Conservation (phyloP, 2,113 vertebrate genomes). For the Poeciliopsis prolifica region DNA sequence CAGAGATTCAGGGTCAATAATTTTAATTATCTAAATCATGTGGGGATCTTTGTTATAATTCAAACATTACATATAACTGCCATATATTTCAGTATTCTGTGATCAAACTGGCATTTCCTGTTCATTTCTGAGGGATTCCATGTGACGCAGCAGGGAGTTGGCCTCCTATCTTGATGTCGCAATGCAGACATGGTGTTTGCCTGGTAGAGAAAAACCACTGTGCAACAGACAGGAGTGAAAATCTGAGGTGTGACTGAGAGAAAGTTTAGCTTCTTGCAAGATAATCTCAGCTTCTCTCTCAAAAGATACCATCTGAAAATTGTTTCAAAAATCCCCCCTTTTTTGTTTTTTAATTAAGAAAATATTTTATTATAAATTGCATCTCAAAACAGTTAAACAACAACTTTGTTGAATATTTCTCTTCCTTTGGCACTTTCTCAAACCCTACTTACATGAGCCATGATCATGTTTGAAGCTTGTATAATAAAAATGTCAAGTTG, state of each 20-base stretch:
- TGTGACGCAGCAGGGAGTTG: constrained; percentile 42
- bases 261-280: neutral
- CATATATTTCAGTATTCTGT: neutral
- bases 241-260: neutral
- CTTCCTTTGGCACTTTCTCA: neutral
- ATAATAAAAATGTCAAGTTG: too few species aligned
- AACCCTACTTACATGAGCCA: neutral
- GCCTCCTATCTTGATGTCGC: constrained; percentile 56
- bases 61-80: neutral
- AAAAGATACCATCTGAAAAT: neutral
- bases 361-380: too few species aligned
- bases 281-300: neutral
- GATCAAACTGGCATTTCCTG: neutral
- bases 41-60: neutral
- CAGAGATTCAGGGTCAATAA: neutral
- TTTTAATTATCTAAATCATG: too few species aligned
- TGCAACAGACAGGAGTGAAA: constrained; percentile 42
- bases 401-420: too few species aligned
- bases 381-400: too few species aligned
- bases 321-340: neutral
- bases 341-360: too few species aligned
- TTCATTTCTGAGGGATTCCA: neutral
- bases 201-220: neutral
- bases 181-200: constrained; percentile 57
- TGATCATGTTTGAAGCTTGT: too few species aligned